These are phyloP conservation scores for Platyura marginata DNA, from an alignment of 1,140 invertebrate species.

Conservation along the genomic window DNA sequence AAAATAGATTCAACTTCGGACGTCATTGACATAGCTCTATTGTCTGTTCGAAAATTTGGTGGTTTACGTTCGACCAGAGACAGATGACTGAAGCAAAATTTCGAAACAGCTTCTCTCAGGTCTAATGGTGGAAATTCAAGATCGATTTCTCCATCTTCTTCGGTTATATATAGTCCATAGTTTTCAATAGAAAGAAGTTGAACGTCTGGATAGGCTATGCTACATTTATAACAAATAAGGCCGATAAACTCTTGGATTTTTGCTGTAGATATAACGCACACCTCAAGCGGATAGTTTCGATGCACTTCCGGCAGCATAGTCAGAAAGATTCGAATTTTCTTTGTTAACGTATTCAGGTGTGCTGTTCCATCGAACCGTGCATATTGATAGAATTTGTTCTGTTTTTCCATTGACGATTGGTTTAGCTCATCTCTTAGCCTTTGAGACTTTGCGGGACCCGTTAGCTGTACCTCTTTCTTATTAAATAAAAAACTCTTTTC, in stretches of 20 bases:
- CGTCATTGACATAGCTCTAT: constrained; percentile 19
- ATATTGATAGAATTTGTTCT: constrained; percentile 77
- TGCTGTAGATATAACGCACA: constrained; percentile 61
- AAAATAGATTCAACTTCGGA: constrained; percentile 17
- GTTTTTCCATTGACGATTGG: constrained; percentile 49
- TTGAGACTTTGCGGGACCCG: constrained; percentile 29
- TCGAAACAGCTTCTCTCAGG: constrained; percentile 66
- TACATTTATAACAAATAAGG: constrained; percentile 73
- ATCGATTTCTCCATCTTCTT: constrained; percentile 94
- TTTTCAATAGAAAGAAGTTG: constrained; percentile 35
- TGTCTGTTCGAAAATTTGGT: constrained; percentile 24
- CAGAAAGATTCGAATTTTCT: constrained; percentile 71
- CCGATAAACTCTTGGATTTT: constrained; percentile 88
- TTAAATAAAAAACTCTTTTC: constrained; percentile 52
- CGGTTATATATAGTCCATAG: constrained; percentile 81
- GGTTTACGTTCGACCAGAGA: constrained; percentile 56
- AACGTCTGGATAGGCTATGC: constrained; percentile 37
- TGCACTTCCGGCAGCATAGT: constrained; percentile 65
- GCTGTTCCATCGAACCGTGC: constrained; percentile 81
- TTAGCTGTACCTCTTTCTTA: constrained; percentile 27
- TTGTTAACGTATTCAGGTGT: constrained; percentile 53
- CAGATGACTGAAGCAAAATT: constrained; percentile 80
- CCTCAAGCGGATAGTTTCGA: constrained; percentile 64
- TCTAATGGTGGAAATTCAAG: constrained; percentile 84
- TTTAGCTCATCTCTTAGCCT: constrained; percentile 52